Evolutionary conservation across 2,888 invertebrate species (phyloP).

Genomic region (Arrhopalites spinosus): DNA sequence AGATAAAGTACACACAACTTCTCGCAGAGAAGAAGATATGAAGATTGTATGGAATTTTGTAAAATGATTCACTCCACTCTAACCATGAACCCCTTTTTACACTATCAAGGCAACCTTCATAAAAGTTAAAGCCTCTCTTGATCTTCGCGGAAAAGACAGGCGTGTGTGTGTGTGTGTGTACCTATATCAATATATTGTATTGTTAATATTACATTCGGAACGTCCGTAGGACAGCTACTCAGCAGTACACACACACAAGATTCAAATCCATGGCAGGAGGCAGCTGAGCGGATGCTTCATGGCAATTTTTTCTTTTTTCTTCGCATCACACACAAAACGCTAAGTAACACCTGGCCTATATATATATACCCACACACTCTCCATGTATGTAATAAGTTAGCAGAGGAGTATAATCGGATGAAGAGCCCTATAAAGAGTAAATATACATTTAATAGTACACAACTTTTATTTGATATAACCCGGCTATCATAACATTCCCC

Average conservation of each 20-base stretch:
- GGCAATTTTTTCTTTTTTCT: conserved; percentile 47
- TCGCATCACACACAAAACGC: conserved; percentile 40
- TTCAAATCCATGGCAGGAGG: conserved; percentile 33
- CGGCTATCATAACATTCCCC: too few species aligned
- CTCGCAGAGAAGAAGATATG: conserved; percentile 13
- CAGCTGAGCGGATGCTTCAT: conserved; percentile 52
- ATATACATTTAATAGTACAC: background rate
- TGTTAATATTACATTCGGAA: too few species aligned
- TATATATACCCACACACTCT: background rate
- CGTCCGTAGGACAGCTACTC: too few species aligned
- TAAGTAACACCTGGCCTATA: conserved; percentile 51
- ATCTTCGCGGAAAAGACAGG: background rate
- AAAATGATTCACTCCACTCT: too few species aligned
- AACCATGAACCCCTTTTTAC: too few species aligned
- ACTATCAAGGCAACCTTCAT: too few species aligned
- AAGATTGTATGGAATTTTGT: background rate
- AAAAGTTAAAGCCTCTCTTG: conserved; percentile 1
- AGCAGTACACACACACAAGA: conserved; percentile 12
- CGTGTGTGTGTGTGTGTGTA: too few species aligned
- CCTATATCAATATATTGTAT: too few species aligned
- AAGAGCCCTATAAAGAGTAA: background rate
- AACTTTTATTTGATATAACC: too few species aligned
- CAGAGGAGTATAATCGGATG: background rate
- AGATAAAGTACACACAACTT: too few species aligned
- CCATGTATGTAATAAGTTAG: conserved; percentile 5